Evolutionary conservation across 2,888 invertebrate genomes (phyloP).

Genomic region (Embidobia sp.): DNA sequence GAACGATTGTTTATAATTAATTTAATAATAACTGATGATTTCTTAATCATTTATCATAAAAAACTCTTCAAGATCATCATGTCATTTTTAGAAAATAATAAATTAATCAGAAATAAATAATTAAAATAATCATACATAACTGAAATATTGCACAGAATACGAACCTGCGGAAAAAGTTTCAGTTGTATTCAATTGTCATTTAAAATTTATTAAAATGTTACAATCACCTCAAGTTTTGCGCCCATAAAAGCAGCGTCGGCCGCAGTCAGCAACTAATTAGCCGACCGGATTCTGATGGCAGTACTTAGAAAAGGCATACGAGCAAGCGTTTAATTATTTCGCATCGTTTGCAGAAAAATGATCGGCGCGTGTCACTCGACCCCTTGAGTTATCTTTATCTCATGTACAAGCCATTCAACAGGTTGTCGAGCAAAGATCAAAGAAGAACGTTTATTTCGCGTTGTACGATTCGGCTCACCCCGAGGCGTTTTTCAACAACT

Average conservation of each 20-base stretch:
- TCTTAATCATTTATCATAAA: too few species aligned
- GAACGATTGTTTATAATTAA: too few species aligned
- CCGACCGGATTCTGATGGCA: constrained; percentile 32
- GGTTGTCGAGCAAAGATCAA: constrained; percentile 62
- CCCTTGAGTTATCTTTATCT: constrained; percentile 60
- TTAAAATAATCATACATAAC: too few species aligned
- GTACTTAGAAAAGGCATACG: constrained; percentile 41
- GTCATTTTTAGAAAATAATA: too few species aligned
- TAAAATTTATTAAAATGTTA: constrained; percentile 47
- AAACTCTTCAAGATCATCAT: too few species aligned
- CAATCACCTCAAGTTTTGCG: constrained; percentile 30
- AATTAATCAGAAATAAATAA: too few species aligned
- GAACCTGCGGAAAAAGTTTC: too few species aligned
- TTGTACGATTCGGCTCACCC: constrained; percentile 23
- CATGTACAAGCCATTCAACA: constrained; percentile 57
- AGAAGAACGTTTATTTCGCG: constrained; percentile 46
- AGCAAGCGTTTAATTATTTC: constrained; percentile 50
- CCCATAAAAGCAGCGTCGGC: constrained; percentile 13
- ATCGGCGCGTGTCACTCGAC: constrained; percentile 61
- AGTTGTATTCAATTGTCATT: too few species aligned
- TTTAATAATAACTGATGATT: too few species aligned
- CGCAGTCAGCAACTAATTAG: constrained; percentile 41
- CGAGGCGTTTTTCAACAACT: constrained; percentile 8
- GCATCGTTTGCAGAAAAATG: constrained; percentile 54
- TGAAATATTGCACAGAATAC: too few species aligned